These are phyloP conservation scores for Alcedo atthis DNA, from an alignment of 2,797 vertebrate species.

Conservation along the genomic window DNA sequence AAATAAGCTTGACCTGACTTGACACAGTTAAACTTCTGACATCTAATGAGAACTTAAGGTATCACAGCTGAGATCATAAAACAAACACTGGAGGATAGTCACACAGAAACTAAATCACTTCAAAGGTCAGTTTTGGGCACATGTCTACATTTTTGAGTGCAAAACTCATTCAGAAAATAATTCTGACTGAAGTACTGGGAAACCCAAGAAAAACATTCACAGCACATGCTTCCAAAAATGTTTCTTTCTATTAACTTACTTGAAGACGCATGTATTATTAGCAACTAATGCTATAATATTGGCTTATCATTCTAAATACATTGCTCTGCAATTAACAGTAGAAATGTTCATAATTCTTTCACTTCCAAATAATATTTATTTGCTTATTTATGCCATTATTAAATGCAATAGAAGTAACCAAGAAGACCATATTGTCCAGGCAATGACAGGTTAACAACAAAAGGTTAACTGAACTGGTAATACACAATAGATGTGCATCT, in stretches of 20 bases:
- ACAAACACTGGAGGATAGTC: slow-evolving; percentile 46
- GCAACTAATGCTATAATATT: not conserved
- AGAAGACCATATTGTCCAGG: not conserved
- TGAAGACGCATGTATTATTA: slow-evolving; percentile 5
- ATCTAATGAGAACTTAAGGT: slow-evolving; percentile 44
- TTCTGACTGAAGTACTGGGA: slow-evolving; percentile 22
- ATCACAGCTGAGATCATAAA: slow-evolving; percentile 58
- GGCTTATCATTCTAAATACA: not conserved
- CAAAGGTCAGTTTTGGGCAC: slow-evolving; percentile 34
- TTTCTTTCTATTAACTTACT: not conserved
- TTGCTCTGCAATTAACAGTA: not conserved
- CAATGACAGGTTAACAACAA: not conserved
- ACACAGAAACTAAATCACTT: slow-evolving; percentile 54
- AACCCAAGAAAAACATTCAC: slow-evolving; percentile 45
- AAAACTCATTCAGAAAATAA: slow-evolving; percentile 66
- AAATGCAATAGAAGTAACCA: not conserved
- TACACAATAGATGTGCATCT: not conserved
- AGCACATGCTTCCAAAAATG: not conserved
- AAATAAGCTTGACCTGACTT: slow-evolving; percentile 45
- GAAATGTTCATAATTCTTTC: not conserved
- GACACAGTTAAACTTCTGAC: slow-evolving; percentile 51
- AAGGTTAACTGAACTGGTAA: slow-evolving; percentile 20
- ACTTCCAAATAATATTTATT: not conserved
- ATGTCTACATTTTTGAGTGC: slow-evolving; percentile 51
- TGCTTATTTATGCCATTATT: not conserved